Evolutionary conservation across 1,140 invertebrate genomes (phyloP).

Genomic region (Rhyacophila brunnea): DNA sequence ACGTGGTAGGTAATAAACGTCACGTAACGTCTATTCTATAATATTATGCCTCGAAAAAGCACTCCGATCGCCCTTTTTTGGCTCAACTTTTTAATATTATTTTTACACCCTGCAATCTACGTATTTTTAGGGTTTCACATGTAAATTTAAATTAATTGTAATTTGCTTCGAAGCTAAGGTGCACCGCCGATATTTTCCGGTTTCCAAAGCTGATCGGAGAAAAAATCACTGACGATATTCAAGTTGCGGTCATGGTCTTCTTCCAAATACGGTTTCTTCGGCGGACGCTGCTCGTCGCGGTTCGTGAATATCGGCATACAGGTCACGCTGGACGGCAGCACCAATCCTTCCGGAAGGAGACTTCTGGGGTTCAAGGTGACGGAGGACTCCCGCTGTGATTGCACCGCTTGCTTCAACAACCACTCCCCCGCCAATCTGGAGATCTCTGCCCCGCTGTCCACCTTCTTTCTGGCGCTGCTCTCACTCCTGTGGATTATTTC

Average conservation of each 20-base stretch:
- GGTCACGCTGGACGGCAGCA: slow-evolving; percentile 47
- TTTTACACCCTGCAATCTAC: not conserved
- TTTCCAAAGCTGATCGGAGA: slow-evolving; percentile 59
- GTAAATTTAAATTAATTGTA: not conserved
- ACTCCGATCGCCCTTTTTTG: no score
- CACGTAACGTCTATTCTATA: no score
- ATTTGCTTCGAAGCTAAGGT: slow-evolving; percentile 20
- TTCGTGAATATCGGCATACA: slow-evolving; percentile 43
- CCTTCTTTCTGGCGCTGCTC: slow-evolving; percentile 4
- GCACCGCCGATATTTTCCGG: slow-evolving; percentile 51
- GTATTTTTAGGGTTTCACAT: not conserved
- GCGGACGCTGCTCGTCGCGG: slow-evolving; percentile 15
- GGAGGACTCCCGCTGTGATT: slow-evolving; percentile 37
- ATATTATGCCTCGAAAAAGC: no score
- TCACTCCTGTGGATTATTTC: not conserved
- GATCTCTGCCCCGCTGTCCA: slow-evolving; percentile 8
- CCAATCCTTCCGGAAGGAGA: slow-evolving; percentile 44
- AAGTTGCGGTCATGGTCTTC: slow-evolving; percentile 48
- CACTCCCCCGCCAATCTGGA: slow-evolving; percentile 26
- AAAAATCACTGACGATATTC: slow-evolving; percentile 56
- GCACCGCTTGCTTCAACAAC: slow-evolving; percentile 32
- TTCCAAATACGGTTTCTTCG: slow-evolving; percentile 19
- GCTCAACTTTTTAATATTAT: no score
- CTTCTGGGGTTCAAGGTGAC: slow-evolving; percentile 35
- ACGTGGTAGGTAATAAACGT: no score